A percentile compares a stretch with the other conserved stretches of the same genome.
These are phyloP conservation scores for Caenorhabditis uteleia DNA, from an alignment of 2,888 invertebrate genomes.

Conservation along the genomic window DNA sequence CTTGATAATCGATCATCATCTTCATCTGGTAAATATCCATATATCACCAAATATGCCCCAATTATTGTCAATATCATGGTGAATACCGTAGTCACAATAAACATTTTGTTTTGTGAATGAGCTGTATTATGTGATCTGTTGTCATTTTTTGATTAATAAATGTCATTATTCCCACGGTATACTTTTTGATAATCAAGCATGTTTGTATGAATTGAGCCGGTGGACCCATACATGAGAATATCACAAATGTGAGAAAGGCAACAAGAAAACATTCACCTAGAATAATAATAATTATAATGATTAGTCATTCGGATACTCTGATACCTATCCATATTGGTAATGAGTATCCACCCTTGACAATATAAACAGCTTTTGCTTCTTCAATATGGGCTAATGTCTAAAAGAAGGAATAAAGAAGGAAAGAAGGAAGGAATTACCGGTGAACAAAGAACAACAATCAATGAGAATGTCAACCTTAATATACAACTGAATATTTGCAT, in stretches of 20 bases:
- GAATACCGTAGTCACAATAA: too few species aligned
- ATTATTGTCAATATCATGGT: constrained; percentile 8
- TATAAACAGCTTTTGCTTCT: constrained; percentile 31
- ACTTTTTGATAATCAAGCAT: constrained; percentile 19
- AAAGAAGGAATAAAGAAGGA: too few species aligned
- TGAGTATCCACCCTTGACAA: constrained; percentile 25
- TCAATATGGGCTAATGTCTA: constrained; percentile 26
- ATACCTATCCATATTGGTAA: background rate
- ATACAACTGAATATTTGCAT: constrained; percentile 18
- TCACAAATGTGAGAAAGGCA: constrained; percentile 20
- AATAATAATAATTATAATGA: too few species aligned
- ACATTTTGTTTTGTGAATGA: too few species aligned
- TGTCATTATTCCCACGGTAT: background rate
- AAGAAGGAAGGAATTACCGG: too few species aligned
- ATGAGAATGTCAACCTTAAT: constrained; percentile 13
- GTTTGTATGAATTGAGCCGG: constrained; percentile 31
- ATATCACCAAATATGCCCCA: too few species aligned
- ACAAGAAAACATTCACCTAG: constrained; percentile 20
- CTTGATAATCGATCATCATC: constrained; percentile 15
- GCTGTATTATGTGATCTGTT: too few species aligned
- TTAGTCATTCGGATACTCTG: background rate
- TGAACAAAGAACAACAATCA: constrained; percentile 10
- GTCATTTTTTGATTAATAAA: background rate
- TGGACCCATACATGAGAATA: constrained; percentile 25
- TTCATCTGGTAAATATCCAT: constrained; percentile 15